These are phyloP conservation scores for Proteles cristata DNA, from an alignment of 2,113 vertebrate species.

Conservation along the genomic window DNA sequence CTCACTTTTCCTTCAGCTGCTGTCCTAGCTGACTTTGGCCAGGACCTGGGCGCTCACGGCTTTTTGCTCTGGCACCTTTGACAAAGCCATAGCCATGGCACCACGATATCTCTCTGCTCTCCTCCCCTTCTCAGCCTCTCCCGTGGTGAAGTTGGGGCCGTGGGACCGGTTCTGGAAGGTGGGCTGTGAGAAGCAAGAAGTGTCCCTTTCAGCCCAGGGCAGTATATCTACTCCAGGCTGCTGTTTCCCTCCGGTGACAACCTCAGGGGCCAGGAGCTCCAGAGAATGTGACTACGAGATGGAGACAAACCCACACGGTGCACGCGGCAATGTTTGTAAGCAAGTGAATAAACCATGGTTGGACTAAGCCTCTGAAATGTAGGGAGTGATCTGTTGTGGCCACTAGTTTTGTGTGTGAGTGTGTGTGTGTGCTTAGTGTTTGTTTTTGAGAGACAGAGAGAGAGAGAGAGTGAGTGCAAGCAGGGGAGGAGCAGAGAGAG, in stretches of 20 bases:
- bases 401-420: background rate
- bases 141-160: background rate
- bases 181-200: background rate
- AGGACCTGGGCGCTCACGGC: no score
- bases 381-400: background rate
- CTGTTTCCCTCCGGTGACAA: background rate
- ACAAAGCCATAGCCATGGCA: no score
- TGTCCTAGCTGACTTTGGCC: background rate
- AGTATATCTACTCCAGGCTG: background rate
- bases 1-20: background rate
- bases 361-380: background rate
- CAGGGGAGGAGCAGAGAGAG: no score
- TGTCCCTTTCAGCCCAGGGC: background rate
- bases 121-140: background rate
- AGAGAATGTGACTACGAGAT: background rate
- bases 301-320: background rate
- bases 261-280: background rate
- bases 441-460: no score
- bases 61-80: background rate
- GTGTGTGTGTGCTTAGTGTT: no score
- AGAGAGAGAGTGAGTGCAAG: no score
- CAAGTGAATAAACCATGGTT: background rate
- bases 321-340: background rate
- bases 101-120: rapidly evolving
- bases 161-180: background rate